phyloP scores from a whole-genome alignment of 2,888 invertebrate genomes.

The Thalpophila matura region DNA sequence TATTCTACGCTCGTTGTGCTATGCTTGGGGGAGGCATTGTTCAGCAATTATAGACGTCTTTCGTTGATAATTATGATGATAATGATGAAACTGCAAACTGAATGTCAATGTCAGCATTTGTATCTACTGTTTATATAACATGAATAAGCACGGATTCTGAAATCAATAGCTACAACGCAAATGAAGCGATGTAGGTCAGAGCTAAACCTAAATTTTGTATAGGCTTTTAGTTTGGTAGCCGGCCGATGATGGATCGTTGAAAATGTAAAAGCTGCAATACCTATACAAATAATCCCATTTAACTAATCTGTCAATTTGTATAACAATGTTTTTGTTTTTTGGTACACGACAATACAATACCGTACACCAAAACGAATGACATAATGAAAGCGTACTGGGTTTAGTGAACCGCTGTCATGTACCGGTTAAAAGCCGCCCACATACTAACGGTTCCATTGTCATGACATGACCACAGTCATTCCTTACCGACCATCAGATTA shows the following conservation, averaged over 20 bases:
- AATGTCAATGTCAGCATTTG: too few relatives aligned
- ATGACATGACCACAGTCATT: constrained; percentile 22
- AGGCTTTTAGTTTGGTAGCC: constrained; percentile 18
- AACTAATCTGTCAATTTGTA: constrained; percentile 32
- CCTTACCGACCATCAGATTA: constrained; percentile 32
- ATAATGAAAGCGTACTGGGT: constrained; percentile 26
- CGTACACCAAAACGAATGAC: constrained; percentile 34
- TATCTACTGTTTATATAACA: background rate
- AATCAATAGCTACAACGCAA: constrained; percentile 41
- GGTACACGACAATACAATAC: constrained; percentile 11
- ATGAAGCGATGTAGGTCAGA: constrained; percentile 34
- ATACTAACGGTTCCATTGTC: constrained; percentile 53
- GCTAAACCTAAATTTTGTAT: constrained; percentile 3
- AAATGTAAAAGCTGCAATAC: constrained; percentile 29
- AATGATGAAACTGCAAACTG: too few relatives aligned
- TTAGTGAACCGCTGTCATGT: constrained; percentile 47
- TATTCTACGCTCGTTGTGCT: too few relatives aligned
- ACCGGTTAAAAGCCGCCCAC: constrained; percentile 49
- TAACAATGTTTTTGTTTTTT: constrained; percentile 10
- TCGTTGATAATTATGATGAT: too few relatives aligned
- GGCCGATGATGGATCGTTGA: constrained; percentile 1
- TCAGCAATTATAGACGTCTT: too few relatives aligned
- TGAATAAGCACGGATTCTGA: constrained; percentile 3
- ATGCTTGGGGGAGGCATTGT: too few relatives aligned
- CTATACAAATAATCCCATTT: background rate